Percentiles rank a stretch among this genome's conserved stretches.
phyloP scores from a whole-genome alignment of 2,888 invertebrate genomes.

The Agapostemon virescens region DNA sequence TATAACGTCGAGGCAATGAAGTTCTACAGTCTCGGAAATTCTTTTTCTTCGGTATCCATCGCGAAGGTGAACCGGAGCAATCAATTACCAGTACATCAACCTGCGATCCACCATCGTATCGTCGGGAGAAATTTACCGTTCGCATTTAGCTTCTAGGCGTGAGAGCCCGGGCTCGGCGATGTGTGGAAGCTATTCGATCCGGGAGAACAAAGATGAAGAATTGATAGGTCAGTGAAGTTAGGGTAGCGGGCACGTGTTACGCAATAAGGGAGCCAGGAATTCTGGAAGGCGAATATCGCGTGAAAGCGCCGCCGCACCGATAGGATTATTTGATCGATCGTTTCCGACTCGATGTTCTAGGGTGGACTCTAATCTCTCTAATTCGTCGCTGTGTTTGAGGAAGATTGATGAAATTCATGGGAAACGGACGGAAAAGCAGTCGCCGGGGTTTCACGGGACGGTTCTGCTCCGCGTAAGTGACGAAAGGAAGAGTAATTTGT shows the following conservation, averaged over 20 bases:
- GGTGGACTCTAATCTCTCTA: constrained; percentile 46
- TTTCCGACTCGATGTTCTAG: constrained; percentile 49
- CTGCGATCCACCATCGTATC: background rate
- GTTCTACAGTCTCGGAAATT: background rate
- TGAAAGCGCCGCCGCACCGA: constrained; percentile 25
- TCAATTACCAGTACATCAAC: constrained; percentile 11
- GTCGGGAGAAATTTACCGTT: constrained; percentile 1
- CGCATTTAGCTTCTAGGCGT: constrained; percentile 4
- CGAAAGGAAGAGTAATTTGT: constrained; percentile 65
- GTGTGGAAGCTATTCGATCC: background rate
- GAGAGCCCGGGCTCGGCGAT: background rate
- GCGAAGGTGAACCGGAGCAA: constrained; percentile 1
- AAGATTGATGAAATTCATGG: constrained; percentile 49
- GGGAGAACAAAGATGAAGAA: constrained; percentile 16
- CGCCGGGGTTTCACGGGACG: constrained; percentile 38
- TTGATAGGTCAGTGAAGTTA: constrained; percentile 8
- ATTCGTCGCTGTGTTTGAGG: constrained; percentile 35
- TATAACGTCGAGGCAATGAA: constrained; percentile 10
- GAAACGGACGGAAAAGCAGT: constrained; percentile 16
- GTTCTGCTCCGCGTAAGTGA: constrained; percentile 39
- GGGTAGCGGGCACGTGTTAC: background rate
- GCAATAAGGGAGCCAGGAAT: constrained; percentile 40
- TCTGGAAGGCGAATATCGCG: constrained; percentile 30
- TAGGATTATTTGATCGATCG: constrained; percentile 66
- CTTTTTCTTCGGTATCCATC: constrained; percentile 2